Conservation (phyloP, 30 jellyfish, hydroid and myxozoan species). For the Aurelia sp. region DNA sequence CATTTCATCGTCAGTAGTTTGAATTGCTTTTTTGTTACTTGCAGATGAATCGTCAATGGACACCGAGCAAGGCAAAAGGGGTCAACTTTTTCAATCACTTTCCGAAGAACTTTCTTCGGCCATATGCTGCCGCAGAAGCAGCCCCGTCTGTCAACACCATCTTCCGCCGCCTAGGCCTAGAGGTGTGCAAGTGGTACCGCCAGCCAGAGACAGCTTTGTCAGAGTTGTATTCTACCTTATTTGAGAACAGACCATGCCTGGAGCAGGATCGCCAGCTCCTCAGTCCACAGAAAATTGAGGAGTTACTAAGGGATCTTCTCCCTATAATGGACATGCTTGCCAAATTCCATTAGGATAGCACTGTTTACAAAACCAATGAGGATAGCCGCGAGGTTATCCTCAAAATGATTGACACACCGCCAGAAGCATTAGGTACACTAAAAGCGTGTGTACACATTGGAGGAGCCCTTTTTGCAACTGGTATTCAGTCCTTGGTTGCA, state of each 20-base stretch:
- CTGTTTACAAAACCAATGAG: too few species aligned
- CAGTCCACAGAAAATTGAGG: too few species aligned
- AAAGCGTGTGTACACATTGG: too few species aligned
- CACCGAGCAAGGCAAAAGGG: background rate
- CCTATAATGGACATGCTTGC: too few species aligned
- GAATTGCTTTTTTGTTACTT: background rate
- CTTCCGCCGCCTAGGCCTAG: background rate
- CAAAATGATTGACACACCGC: too few species aligned
- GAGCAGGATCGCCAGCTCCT: background rate
- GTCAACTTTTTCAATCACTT: background rate
- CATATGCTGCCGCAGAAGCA: background rate
- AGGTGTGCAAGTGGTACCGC: constrained; percentile 19
- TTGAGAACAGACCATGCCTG: background rate
- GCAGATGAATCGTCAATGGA: background rate
- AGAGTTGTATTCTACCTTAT: background rate
- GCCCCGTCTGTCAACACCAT: background rate
- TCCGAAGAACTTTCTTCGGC: constrained; percentile 6
- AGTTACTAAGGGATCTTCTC: too few species aligned
- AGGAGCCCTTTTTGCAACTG: too few species aligned
- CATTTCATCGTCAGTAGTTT: background rate
- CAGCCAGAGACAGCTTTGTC: background rate
- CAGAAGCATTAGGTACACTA: too few species aligned
- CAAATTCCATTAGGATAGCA: too few species aligned
- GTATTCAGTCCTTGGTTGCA: too few species aligned
- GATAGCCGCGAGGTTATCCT: too few species aligned